These are phyloP conservation scores for Leptopterna dolabrata DNA, from an alignment of 2,888 invertebrate genomes.

Conservation along the genomic window DNA sequence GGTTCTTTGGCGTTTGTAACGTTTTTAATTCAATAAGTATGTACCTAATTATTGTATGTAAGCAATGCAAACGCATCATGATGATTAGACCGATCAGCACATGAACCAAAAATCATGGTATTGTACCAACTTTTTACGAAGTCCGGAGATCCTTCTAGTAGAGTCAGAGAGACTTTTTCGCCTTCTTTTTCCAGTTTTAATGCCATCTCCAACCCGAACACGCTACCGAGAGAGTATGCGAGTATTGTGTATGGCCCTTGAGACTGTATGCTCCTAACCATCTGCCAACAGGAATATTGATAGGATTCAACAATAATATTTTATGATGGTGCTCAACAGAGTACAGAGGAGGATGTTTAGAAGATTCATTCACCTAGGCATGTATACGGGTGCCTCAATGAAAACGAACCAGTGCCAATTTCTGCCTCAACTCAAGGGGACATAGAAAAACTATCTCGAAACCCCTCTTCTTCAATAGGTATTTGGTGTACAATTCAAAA, in stretches of 20 bases:
- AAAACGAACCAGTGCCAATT: too few relatives aligned
- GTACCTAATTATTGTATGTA: background rate
- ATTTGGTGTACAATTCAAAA: too few relatives aligned
- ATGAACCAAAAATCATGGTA: background rate
- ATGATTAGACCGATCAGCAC: background rate
- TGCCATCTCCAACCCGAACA: constrained; percentile 96
- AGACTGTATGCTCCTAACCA: constrained; percentile 70
- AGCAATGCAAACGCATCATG: too few relatives aligned
- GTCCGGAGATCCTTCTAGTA: constrained; percentile 91
- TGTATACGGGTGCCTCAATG: too few relatives aligned
- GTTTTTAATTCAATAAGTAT: background rate
- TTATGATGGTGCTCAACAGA: too few relatives aligned
- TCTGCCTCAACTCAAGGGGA: too few relatives aligned
- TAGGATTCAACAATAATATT: too few relatives aligned
- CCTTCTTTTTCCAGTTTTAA: constrained; percentile 78
- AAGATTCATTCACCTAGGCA: too few relatives aligned
- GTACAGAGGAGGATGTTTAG: too few relatives aligned
- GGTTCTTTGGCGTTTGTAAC: too few relatives aligned
- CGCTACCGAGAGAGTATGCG: constrained; percentile 96
- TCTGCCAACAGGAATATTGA: constrained; percentile 49
- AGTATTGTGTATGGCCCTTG: constrained; percentile 87
- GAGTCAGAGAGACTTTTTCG: constrained; percentile 69
- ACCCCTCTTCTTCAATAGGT: too few relatives aligned
- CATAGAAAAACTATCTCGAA: too few relatives aligned
- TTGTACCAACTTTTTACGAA: constrained; percentile 76